Conservation (phyloP, 2,888 invertebrate species). For the Agrotis exclamationis region DNA sequence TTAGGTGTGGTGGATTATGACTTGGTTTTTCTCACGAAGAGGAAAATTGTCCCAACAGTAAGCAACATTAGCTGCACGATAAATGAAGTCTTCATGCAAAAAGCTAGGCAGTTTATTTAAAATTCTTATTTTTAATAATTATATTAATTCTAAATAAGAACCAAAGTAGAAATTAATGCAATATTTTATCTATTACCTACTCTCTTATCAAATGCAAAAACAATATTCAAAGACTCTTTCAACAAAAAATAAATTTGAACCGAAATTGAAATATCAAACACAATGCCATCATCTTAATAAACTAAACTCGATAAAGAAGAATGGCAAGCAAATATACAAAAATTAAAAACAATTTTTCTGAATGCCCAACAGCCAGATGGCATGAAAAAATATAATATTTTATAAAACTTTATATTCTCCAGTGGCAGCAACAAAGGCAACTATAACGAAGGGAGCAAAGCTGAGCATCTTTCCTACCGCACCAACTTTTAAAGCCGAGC, state of each 20-base stretch:
- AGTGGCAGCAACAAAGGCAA: conserved; percentile 40
- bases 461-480: conserved; percentile 53
- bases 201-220: background rate
- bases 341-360: conserved; percentile 42
- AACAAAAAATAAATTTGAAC: conserved; percentile 1
- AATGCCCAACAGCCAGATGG: conserved; percentile 31
- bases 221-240: background rate
- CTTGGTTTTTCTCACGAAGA: too few relatives aligned
- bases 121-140: too few relatives aligned
- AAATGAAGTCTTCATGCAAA: too few relatives aligned
- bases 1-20: too few relatives aligned
- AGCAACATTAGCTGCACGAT: too few relatives aligned
- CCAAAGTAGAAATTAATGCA: background rate
- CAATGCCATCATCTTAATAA: conserved; percentile 13
- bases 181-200: too few relatives aligned
- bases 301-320: conserved; percentile 7
- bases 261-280: conserved; percentile 23
- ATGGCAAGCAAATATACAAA: conserved; percentile 33
- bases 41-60: too few relatives aligned
- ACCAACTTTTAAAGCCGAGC: conserved; percentile 47
- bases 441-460: conserved; percentile 50
- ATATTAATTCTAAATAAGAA: background rate
- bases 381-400: conserved; percentile 38
- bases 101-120: too few relatives aligned
- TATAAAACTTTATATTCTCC: conserved; percentile 43